Percentiles rank a stretch among this genome's conserved stretches.
Conservation (phyloP, 2,888 invertebrate species). For the Ctenicera cuprea region DNA sequence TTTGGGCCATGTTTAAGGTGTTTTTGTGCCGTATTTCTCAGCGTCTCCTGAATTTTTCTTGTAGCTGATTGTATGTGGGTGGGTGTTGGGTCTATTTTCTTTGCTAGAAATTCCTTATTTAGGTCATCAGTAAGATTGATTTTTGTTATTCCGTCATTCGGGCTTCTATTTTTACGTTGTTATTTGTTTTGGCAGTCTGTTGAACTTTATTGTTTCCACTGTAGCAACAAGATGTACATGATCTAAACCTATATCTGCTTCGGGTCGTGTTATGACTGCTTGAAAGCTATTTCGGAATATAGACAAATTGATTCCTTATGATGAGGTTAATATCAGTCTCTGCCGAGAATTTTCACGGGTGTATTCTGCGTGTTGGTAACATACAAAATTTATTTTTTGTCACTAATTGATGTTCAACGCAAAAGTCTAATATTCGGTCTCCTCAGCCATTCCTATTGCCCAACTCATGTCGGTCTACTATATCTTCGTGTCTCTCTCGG, state of each 20-base stretch:
- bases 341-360: constrained; percentile 57
- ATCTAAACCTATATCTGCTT: neutral
- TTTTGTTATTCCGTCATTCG: neutral
- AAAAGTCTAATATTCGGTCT: constrained; percentile 55
- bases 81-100: neutral
- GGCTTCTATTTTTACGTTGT: neutral
- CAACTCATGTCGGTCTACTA: constrained; percentile 50
- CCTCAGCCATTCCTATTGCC: constrained; percentile 55
- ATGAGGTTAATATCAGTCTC: constrained; percentile 52
- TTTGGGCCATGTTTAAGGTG: neutral
- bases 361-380: constrained; percentile 32
- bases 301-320: constrained; percentile 59
- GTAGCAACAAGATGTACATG: constrained; percentile 6
- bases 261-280: neutral
- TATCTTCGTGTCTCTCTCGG: constrained; percentile 35
- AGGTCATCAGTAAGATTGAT: neutral
- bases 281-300: constrained; percentile 33
- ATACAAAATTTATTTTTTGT: neutral
- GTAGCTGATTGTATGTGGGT: neutral
- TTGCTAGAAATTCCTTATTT: neutral
- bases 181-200: neutral
- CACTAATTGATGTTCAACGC: constrained; percentile 44
- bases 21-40: neutral
- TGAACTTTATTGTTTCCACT: neutral
- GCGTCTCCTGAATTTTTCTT: neutral